Evolutionary conservation across 2,797 vertebrate species (phyloP).

Genomic region (Acipenser transmontanus): DNA sequence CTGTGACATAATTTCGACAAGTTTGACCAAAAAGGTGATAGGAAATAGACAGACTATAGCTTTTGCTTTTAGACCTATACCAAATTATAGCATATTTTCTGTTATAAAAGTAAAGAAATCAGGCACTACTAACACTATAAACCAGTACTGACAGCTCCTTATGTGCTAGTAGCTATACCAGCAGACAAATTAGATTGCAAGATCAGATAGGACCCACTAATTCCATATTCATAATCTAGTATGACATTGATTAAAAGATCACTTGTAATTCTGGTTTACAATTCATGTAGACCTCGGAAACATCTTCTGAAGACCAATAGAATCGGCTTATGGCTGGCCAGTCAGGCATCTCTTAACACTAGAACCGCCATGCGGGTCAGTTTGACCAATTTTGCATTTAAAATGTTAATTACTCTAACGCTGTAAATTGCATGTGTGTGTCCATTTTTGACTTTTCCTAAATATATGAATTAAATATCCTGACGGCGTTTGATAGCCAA

Average conservation of each 20-base stretch:
- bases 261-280: slow-evolving; percentile 8
- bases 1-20: background rate
- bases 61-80: background rate
- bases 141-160: background rate
- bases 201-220: background rate
- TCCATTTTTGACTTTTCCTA: too few species aligned
- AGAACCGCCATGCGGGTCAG: background rate
- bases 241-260: slow-evolving; percentile 5
- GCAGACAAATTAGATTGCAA: slow-evolving; percentile 6
- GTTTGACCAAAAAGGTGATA: background rate
- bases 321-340: background rate
- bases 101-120: background rate
- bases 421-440: too few species aligned
- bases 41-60: background rate
- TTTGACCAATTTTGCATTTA: too few species aligned
- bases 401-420: too few species aligned
- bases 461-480: too few species aligned
- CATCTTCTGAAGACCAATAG: background rate
- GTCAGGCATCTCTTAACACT: background rate
- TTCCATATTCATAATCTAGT: slow-evolving; percentile 6
- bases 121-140: background rate
- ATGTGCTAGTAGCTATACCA: background rate
- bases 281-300: slow-evolving; percentile 8
- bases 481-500: too few species aligned
- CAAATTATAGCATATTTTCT: slow-evolving; percentile 5